These are phyloP conservation scores for Morpho deidamia DNA, from an alignment of 2,888 invertebrate genomes.

Conservation along the genomic window DNA sequence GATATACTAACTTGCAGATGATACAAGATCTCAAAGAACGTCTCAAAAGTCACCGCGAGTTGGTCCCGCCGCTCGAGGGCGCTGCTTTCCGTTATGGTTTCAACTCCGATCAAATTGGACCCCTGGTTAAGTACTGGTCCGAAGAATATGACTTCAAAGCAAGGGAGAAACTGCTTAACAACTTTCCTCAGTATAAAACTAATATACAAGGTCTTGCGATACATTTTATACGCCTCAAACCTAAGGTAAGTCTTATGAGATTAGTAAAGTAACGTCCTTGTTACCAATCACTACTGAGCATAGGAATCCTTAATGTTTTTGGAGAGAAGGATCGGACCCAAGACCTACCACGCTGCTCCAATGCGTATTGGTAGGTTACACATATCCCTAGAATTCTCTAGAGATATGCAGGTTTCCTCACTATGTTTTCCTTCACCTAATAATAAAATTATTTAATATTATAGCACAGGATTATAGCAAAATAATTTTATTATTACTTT, in stretches of 20 bases:
- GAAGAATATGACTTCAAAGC: constrained; percentile 81
- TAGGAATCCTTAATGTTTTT: too few species aligned
- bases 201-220: constrained; percentile 85
- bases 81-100: constrained; percentile 90
- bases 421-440: too few species aligned
- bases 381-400: too few species aligned
- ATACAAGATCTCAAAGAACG: constrained; percentile 48
- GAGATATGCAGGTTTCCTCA: too few species aligned
- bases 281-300: background rate
- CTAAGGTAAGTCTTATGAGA: constrained; percentile 45
- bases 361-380: too few species aligned
- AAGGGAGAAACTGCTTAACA: constrained; percentile 83
- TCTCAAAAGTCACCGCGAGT: constrained; percentile 41
- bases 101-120: constrained; percentile 81
- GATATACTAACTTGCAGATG: constrained; percentile 47
- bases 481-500: too few species aligned
- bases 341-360: too few species aligned
- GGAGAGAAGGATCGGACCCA: too few species aligned
- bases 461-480: too few species aligned
- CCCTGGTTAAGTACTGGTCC: constrained; percentile 87
- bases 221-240: constrained; percentile 86
- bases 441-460: too few species aligned
- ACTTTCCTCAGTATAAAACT: constrained; percentile 86
- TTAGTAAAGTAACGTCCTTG: too few species aligned
- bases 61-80: constrained; percentile 81